Evolutionary conservation across 2,888 invertebrate genomes (phyloP), one percentile per base, ranked within the genome.

Genomic region (Drosophila parthenogenetica): DNA sequence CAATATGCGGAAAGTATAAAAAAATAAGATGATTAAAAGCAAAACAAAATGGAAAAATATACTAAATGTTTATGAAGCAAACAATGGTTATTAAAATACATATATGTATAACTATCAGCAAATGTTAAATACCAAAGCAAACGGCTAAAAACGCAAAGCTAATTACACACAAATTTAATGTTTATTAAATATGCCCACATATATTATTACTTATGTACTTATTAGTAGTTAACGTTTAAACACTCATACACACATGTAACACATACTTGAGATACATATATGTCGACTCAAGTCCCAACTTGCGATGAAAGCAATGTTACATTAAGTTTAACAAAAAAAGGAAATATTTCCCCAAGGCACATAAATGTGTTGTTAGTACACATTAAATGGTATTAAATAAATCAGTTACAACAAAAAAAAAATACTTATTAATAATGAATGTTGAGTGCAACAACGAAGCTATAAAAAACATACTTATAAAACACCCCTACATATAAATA

Each of bases 231-330:
- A 76, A 86, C 78, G 66, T 71, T 81, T 73, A 76, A 46, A 57
- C 45, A 68, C 57, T 60, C 72, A 66, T 5, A 22, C 29, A 29
- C 7, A 29, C 29, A 29, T 1, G 22, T 4, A 22, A 22, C 29
- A 29, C 29, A 5, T 8, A 8, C 5, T 29, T 8, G 22, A 22
- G 22, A 29, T 29, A 29, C 8, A 48, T n/a, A 17, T 37, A 40
- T 43, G 29, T 45, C 29, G 40, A 61, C 45, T 25, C 43, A 13
- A 53, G 45, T 53, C 37, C 22, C 61, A 69, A 25, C 43, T 37
- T 22, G 39, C 54, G 37, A 54, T 10, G 22, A 29, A 79, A 87
- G 89, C 87, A 87, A 87, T 87, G 73, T 83, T 85, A 87, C 50
- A 63, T 77, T 83, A 78, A 81, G 76, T 68, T 69, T 54, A 66